A percentile compares a stretch with the other conserved stretches of the same genome.
These are phyloP conservation scores for Apostichopus parvimensis DNA, from an alignment of 35 echinoderm and acorn worm species.

Conservation along the genomic window DNA sequence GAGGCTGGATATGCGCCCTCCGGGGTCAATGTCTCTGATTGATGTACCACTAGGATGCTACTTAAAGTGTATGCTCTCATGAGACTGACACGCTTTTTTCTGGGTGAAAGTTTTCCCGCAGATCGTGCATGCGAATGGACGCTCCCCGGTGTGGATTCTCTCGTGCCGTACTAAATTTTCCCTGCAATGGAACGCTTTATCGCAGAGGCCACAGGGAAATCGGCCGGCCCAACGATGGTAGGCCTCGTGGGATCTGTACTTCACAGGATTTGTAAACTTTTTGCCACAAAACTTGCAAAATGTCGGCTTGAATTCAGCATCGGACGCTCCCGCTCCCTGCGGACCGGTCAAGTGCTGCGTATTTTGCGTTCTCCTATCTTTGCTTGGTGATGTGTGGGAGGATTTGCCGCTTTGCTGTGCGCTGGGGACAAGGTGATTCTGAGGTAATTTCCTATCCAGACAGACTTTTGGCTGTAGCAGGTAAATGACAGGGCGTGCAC, in stretches of 20 bases:
- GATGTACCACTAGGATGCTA: not conserved
- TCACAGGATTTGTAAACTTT: not conserved
- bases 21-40: no score
- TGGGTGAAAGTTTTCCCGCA: not conserved
- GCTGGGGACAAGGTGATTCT: not conserved
- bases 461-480: not conserved
- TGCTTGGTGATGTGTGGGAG: not conserved
- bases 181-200: constrained; percentile 8
- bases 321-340: not conserved
- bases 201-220: not conserved
- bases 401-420: not conserved
- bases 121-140: not conserved
- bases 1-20: no score
- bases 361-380: not conserved
- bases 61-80: not conserved
- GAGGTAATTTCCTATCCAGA: not conserved
- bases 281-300: constrained; percentile 18
- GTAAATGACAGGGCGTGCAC: not conserved
- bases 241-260: not conserved
- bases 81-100: not conserved
- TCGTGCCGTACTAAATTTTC: not conserved
- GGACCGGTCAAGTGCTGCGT: no score
- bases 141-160: constrained; percentile 8
- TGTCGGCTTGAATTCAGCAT: not conserved
- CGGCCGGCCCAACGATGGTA: not conserved